Conservation (phyloP, 2,113 vertebrate species). For the Bos javanicus region DNA sequence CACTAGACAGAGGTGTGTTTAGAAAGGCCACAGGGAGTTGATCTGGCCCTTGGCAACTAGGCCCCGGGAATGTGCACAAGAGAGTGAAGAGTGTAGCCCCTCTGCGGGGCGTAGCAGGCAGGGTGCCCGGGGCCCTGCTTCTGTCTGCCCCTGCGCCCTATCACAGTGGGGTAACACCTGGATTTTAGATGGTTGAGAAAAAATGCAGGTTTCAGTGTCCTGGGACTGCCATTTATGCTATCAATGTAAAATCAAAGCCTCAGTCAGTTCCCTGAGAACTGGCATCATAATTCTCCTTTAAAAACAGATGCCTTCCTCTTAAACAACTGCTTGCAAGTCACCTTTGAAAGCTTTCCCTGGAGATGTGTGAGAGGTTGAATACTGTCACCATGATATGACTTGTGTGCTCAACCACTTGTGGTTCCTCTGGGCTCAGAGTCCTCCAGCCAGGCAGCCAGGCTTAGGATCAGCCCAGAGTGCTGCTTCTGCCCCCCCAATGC, state of each 20-base stretch:
- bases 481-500: accelerated
- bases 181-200: background rate
- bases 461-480: too few species aligned
- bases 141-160: background rate
- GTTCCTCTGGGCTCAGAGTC: background rate
- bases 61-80: background rate
- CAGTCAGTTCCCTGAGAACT: too few species aligned
- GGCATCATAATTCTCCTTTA: background rate
- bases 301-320: background rate
- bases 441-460: too few species aligned
- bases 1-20: background rate
- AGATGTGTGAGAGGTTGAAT: background rate
- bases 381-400: accelerated
- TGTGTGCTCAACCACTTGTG: background rate
- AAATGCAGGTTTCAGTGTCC: background rate
- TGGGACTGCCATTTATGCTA: background rate
- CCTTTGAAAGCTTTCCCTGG: background rate
- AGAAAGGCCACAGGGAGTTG: background rate
- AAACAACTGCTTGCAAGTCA: background rate
- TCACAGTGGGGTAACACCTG: background rate
- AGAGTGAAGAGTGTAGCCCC: too few species aligned
- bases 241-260: background rate
- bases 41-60: background rate
- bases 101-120: accelerated
- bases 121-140: accelerated